phyloP scores from a whole-genome alignment of 2,888 invertebrate species.

The Sphaerolaimus hirsutus region DNA sequence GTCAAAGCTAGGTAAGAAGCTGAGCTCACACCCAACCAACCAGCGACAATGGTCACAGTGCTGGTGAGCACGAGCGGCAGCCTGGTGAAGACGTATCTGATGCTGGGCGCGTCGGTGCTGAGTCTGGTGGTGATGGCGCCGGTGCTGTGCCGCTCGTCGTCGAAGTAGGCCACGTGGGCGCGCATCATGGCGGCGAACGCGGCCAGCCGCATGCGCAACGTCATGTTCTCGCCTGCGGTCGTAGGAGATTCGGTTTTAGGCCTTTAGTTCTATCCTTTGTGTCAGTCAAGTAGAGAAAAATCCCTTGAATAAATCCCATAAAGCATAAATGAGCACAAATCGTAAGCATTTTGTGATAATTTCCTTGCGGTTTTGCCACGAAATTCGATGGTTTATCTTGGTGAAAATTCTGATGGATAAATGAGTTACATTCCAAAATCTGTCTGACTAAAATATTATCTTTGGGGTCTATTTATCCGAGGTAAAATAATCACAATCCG shows the following conservation, averaged over 20 bases:
- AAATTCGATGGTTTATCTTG: too few relatives aligned
- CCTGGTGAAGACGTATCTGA: constrained; percentile 17
- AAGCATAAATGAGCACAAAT: not conserved
- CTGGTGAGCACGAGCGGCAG: not conserved
- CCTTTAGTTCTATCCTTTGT: too few relatives aligned
- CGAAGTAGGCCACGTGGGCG: constrained; percentile 31
- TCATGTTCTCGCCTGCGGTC: constrained; percentile 26
- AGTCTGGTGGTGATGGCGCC: constrained; percentile 29
- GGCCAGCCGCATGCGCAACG: constrained; percentile 25
- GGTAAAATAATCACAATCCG: too few relatives aligned
- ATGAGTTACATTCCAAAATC: too few relatives aligned
- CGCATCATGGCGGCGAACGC: constrained; percentile 29
- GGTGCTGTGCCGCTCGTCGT: constrained; percentile 25
- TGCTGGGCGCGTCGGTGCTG: constrained; percentile 30
- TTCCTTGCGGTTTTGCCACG: too few relatives aligned
- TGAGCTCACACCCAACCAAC: not conserved
- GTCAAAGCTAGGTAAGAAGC: too few relatives aligned
- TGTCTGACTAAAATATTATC: too few relatives aligned
- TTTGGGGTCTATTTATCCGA: too few relatives aligned
- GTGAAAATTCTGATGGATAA: too few relatives aligned
- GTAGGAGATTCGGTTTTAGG: constrained; percentile 22
- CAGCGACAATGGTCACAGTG: not conserved
- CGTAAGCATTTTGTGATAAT: too few relatives aligned
- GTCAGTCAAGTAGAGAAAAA: too few relatives aligned
- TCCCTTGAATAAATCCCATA: too few relatives aligned